A percentile compares a stretch with the other conserved stretches of the same genome.
Evolutionary conservation across 2,113 vertebrate genomes (phyloP).

Genomic region (Lepisosteus oculatus): DNA sequence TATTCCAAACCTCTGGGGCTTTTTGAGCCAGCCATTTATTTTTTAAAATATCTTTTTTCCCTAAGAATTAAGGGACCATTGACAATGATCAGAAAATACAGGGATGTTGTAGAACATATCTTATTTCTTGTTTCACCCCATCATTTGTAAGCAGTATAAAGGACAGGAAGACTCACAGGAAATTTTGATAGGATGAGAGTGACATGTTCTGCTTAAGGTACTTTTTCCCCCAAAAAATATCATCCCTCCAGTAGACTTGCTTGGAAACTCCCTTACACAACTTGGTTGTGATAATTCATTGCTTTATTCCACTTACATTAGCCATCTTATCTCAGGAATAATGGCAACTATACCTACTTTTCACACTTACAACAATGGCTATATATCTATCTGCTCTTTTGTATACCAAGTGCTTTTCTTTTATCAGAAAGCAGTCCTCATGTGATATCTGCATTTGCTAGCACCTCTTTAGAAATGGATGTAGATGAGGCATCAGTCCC

Average conservation of each 20-base stretch:
- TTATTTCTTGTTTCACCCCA: background rate
- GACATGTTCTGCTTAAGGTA: background rate
- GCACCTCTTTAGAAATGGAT: too few relatives aligned
- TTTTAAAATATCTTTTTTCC: background rate
- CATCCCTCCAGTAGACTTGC: constrained; percentile 25
- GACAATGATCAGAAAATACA: background rate
- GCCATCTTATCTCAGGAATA: too few relatives aligned
- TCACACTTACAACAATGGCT: too few relatives aligned
- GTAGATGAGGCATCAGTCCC: too few relatives aligned
- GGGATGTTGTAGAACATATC: background rate
- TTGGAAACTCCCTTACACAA: constrained; percentile 25
- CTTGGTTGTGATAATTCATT: too few relatives aligned
- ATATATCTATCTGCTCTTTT: too few relatives aligned
- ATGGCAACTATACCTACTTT: too few relatives aligned
- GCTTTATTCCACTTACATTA: too few relatives aligned
- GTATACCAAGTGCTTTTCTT: too few relatives aligned
- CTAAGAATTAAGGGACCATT: background rate
- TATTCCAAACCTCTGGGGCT: background rate
- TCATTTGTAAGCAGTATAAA: background rate
- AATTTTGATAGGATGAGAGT: background rate
- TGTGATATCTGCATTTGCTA: too few relatives aligned
- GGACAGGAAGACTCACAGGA: background rate
- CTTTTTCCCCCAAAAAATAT: background rate
- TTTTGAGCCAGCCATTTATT: background rate
- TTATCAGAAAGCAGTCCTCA: too few relatives aligned